These are phyloP conservation scores for Rhabdophis nuchalis DNA, from an alignment of 2,797 vertebrate species.

Conservation along the genomic window DNA sequence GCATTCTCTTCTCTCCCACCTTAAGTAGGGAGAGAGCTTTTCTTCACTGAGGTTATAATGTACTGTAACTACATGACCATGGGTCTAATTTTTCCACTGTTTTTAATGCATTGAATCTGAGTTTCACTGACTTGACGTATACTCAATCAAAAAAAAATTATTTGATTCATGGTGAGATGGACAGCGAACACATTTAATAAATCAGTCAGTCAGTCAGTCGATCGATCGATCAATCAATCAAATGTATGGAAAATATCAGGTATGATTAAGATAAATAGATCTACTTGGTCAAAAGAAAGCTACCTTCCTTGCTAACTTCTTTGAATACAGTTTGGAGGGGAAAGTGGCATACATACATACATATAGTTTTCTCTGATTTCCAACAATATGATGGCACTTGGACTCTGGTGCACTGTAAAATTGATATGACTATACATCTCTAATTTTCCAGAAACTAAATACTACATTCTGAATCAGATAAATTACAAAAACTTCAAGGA, in stretches of 20 bases:
- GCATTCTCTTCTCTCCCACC: not conserved
- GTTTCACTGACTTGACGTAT: not conserved
- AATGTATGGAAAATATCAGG: not conserved
- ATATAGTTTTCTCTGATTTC: not conserved
- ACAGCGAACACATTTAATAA: not conserved
- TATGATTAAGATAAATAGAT: not conserved
- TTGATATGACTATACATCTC: not conserved
- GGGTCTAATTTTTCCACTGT: not conserved
- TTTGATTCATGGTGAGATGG: not conserved
- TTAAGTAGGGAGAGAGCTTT: not conserved
- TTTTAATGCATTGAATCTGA: not conserved
- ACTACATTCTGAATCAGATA: not conserved
- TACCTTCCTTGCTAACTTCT: not conserved
- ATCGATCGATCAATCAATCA: not conserved
- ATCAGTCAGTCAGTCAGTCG: not conserved
- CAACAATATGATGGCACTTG: not conserved
- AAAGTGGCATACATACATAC: not conserved
- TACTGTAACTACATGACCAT: not conserved
- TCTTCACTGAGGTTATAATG: not conserved
- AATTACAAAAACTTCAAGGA: not conserved
- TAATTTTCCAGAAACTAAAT: not conserved
- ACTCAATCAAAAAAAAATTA: not conserved
- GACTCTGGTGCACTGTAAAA: not conserved
- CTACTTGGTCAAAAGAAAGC: not conserved
- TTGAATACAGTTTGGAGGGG: not conserved